Percentiles rank a stretch among this genome's conserved stretches.
These are phyloP conservation scores for Vanacampus margaritifer DNA, from an alignment of 2,113 vertebrate species.

Conservation along the genomic window DNA sequence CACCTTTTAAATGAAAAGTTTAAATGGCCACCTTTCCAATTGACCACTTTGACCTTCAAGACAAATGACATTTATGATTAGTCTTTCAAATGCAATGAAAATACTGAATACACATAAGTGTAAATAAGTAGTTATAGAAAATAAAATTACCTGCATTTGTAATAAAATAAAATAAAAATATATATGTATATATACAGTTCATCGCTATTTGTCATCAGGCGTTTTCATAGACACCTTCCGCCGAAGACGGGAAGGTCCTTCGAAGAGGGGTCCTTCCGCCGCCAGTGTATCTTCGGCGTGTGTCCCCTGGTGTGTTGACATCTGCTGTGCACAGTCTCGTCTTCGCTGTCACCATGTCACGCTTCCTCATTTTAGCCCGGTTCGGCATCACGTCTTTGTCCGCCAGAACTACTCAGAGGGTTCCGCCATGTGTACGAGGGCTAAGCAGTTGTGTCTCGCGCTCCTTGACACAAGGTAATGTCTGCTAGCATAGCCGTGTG, in stretches of 20 bases:
- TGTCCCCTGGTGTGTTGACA: slow-evolving; percentile 17
- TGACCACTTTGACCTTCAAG: slow-evolving; percentile 31
- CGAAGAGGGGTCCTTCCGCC: slow-evolving; percentile 14
- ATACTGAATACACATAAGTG: no score
- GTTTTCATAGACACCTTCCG: slow-evolving; percentile 21
- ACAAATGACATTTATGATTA: neutral
- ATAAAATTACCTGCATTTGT: neutral
- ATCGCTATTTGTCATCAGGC: slow-evolving; percentile 43
- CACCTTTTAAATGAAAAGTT: no score
- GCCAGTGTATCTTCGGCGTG: slow-evolving; percentile 29
- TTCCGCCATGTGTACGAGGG: slow-evolving; percentile 34
- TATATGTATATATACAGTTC: no score
- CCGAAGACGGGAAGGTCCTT: no score
- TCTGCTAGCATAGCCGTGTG: slow-evolving; percentile 13
- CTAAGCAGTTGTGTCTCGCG: slow-evolving; percentile 25
- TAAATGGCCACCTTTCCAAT: neutral
- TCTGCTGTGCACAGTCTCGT: neutral
- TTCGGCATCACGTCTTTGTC: slow-evolving; percentile 39
- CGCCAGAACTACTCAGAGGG: slow-evolving; percentile 12
- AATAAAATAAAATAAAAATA: no score
- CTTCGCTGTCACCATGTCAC: slow-evolving; percentile 53
- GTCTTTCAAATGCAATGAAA: neutral
- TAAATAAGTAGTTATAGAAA: neutral
- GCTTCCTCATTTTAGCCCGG: slow-evolving; percentile 56
- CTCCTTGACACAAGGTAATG: slow-evolving; percentile 38